phyloP scores from a whole-genome alignment of 2,113 vertebrate genomes.

The Gopherus evgoodei region DNA sequence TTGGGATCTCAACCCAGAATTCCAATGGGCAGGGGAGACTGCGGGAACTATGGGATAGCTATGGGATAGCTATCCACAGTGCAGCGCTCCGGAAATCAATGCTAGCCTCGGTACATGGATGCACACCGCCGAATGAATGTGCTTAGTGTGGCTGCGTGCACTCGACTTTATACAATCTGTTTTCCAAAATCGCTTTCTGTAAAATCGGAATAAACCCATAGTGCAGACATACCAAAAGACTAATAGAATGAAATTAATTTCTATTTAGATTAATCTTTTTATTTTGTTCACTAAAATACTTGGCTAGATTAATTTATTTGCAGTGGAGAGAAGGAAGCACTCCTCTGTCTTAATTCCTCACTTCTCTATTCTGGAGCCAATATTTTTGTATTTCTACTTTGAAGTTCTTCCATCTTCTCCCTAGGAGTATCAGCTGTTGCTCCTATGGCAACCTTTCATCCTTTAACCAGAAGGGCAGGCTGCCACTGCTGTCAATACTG shows the following conservation, averaged over 20 bases:
- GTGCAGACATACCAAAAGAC: too few relatives aligned
- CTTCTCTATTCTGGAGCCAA: neutral
- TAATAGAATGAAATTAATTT: constrained; percentile 25
- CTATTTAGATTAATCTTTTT: neutral
- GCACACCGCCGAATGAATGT: too few relatives aligned
- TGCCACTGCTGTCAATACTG: neutral
- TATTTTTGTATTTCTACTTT: neutral
- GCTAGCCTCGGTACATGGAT: too few relatives aligned
- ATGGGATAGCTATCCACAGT: too few relatives aligned
- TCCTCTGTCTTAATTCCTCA: neutral
- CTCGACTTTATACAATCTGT: too few relatives aligned
- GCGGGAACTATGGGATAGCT: too few relatives aligned
- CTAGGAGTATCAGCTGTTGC: neutral
- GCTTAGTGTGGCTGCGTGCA: too few relatives aligned
- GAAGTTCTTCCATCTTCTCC: neutral
- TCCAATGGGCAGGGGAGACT: too few relatives aligned
- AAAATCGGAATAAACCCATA: too few relatives aligned
- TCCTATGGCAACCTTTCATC: neutral
- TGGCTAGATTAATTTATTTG: constrained; percentile 29
- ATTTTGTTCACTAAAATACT: neutral
- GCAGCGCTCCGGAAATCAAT: too few relatives aligned
- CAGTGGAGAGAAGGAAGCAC: neutral
- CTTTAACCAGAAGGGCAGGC: neutral
- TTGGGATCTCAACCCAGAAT: too few relatives aligned
- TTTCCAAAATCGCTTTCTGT: too few relatives aligned